phyloP scores from a whole-genome alignment of 2,888 invertebrate genomes.

The Cerceris rybyensis region DNA sequence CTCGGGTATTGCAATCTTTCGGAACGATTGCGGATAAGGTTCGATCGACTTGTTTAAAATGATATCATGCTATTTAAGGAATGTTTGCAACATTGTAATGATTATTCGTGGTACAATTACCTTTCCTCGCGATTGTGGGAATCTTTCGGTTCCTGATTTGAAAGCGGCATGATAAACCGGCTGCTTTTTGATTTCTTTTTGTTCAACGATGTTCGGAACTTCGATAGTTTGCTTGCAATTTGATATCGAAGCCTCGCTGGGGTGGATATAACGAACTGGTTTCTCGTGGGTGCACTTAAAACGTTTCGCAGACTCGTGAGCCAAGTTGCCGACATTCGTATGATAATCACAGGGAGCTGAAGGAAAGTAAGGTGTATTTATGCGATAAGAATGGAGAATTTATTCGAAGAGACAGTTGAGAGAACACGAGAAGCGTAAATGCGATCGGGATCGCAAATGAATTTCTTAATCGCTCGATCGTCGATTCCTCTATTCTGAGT shows the following conservation, averaged over 20 bases:
- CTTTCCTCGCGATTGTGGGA: constrained; percentile 2
- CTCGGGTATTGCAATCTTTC: too few species aligned
- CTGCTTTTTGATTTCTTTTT: constrained; percentile 1
- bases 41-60: too few species aligned
- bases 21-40: too few species aligned
- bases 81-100: too few species aligned
- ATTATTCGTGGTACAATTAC: constrained; percentile 15
- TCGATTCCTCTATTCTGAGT: background rate
- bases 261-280: background rate
- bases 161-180: constrained; percentile 64
- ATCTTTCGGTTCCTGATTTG: constrained; percentile 55
- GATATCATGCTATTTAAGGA: too few species aligned
- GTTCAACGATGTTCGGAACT: background rate
- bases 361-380: background rate
- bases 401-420: background rate
- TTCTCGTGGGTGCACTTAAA: constrained; percentile 15
- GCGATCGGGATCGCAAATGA: background rate
- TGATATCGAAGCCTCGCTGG: background rate
- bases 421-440: background rate
- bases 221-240: background rate
- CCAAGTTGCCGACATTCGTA: constrained; percentile 44
- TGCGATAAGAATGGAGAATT: constrained; percentile 1
- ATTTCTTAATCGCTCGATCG: background rate
- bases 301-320: constrained; percentile 53
- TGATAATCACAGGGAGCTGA: constrained; percentile 45